Evolutionary conservation across 2,888 invertebrate species (phyloP).

Genomic region (Ectemnius lituratus): DNA sequence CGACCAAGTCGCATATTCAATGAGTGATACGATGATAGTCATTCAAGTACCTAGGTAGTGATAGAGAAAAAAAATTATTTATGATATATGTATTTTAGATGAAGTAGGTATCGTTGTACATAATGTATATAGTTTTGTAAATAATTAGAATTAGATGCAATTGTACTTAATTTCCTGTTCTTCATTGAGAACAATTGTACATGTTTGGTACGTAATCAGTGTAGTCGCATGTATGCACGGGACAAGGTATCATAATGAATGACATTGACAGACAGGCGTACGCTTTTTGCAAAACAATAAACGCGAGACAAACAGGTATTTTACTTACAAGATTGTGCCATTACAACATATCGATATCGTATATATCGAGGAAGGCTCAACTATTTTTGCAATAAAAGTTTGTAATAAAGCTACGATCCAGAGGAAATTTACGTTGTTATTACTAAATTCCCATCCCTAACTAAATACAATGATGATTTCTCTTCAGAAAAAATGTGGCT

Average conservation of each 20-base stretch:
- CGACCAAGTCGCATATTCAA: constrained; percentile 38
- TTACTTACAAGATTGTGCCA: constrained; percentile 50
- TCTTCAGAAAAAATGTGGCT: too few species aligned
- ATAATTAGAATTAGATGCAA: constrained; percentile 30
- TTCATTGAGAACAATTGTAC: not conserved
- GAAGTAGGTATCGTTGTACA: constrained; percentile 17
- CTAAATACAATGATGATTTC: too few species aligned
- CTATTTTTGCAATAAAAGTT: constrained; percentile 70
- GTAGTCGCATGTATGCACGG: not conserved
- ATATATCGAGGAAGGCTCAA: constrained; percentile 55
- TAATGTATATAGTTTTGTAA: constrained; percentile 50
- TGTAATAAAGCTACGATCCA: constrained; percentile 42
- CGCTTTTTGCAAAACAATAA: constrained; percentile 1
- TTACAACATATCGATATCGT: constrained; percentile 41
- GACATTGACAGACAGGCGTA: not conserved
- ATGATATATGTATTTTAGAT: constrained; percentile 44
- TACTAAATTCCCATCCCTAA: not conserved
- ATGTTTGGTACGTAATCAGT: not conserved
- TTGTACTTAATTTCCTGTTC: constrained; percentile 12
- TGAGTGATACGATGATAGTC: constrained; percentile 69
- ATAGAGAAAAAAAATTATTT: constrained; percentile 51
- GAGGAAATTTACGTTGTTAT: not conserved
- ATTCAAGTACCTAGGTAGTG: constrained; percentile 64
- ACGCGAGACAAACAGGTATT: not conserved
- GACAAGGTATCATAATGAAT: constrained; percentile 11